These are phyloP conservation scores for Mobula hypostoma DNA, from an alignment of 2,113 vertebrate species.

Conservation along the genomic window DNA sequence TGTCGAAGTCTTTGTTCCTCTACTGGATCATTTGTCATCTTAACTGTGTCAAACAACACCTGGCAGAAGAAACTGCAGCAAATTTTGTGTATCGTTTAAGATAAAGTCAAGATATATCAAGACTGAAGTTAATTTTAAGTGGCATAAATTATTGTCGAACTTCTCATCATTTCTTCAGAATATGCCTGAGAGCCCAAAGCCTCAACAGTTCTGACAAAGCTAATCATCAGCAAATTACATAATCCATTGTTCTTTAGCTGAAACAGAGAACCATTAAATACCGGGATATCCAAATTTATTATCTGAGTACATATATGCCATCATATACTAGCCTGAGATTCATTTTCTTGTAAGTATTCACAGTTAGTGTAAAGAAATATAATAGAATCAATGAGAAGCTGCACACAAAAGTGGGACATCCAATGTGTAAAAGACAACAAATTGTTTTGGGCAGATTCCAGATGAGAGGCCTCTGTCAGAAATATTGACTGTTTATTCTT, in stretches of 20 bases:
- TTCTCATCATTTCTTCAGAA: too few species aligned
- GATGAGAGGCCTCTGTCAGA: too few species aligned
- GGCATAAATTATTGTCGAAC: not conserved
- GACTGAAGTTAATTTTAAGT: slow-evolving; percentile 3
- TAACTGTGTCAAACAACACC: not conserved
- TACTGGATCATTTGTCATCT: not conserved
- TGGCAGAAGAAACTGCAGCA: not conserved
- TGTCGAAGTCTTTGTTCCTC: not conserved
- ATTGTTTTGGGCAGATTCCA: too few species aligned
- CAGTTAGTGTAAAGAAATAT: too few species aligned
- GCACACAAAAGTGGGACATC: too few species aligned
- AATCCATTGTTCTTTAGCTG: not conserved
- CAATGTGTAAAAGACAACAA: too few species aligned
- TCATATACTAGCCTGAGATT: too few species aligned
- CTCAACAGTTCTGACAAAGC: not conserved
- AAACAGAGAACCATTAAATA: not conserved
- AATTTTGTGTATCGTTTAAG: not conserved
- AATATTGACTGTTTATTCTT: too few species aligned
- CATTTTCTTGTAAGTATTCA: too few species aligned
- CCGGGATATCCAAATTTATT: not conserved
- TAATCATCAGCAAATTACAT: not conserved
- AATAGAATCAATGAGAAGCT: too few species aligned
- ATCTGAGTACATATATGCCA: too few species aligned
- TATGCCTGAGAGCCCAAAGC: not conserved
- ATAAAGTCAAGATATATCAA: not conserved